These are phyloP conservation scores for Olivierus martensii DNA, from an alignment of 1,140 invertebrate species.

Conservation along the genomic window DNA sequence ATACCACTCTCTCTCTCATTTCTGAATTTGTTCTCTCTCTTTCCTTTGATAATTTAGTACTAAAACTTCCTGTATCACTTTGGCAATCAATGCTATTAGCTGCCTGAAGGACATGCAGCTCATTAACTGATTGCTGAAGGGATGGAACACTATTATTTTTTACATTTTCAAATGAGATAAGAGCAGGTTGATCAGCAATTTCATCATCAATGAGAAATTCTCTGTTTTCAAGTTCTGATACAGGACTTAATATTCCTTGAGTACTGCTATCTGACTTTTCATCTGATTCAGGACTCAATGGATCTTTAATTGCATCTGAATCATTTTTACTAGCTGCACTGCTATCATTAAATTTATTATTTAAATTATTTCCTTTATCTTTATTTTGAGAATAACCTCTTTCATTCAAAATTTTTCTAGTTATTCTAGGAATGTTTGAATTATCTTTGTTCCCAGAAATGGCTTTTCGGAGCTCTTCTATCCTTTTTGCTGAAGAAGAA, in stretches of 20 bases:
- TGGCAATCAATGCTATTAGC: constrained; percentile 4
- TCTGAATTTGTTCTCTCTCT: background rate
- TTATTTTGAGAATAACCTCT: background rate
- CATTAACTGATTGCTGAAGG: constrained; percentile 6
- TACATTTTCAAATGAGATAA: constrained; percentile 33
- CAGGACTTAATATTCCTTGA: constrained; percentile 8
- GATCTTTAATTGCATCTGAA: background rate
- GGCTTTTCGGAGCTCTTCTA: constrained; percentile 9
- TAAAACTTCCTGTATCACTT: constrained; percentile 5
- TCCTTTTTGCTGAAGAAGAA: background rate
- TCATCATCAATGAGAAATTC: constrained; percentile 74
- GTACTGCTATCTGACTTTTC: constrained; percentile 13
- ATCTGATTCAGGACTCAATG: constrained; percentile 13
- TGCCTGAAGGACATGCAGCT: constrained; percentile 11
- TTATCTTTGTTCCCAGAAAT: constrained; percentile 3
- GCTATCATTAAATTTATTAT: background rate
- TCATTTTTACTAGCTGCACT: background rate
- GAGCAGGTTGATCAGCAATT: constrained; percentile 72
- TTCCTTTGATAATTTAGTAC: constrained; percentile 1
- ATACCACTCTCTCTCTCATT: constrained; percentile 7
- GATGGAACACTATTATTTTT: constrained; percentile 9
- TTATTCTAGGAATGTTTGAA: constrained; percentile 8
- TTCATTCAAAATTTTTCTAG: constrained; percentile 1
- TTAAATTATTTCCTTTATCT: constrained; percentile 2
- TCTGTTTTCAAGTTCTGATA: constrained; percentile 36